Percentiles rank a stretch among this genome's conserved stretches.
Evolutionary conservation across 2,113 vertebrate species (phyloP).

Genomic region (Colius striatus): DNA sequence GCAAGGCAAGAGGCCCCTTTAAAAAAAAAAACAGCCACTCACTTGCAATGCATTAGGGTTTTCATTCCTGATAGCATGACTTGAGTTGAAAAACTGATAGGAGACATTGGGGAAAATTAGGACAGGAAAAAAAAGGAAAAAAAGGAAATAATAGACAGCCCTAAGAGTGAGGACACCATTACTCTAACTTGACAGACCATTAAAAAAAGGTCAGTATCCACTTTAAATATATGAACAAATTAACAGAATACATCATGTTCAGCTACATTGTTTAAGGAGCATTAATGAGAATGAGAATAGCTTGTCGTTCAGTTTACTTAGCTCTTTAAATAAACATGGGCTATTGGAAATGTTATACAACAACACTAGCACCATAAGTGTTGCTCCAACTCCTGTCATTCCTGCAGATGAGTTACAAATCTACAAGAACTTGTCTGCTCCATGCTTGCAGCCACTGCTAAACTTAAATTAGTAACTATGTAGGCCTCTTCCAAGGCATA

Average conservation of each 20-base stretch:
- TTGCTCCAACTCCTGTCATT: constrained; percentile 74
- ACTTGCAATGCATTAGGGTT: not conserved
- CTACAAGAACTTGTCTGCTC: constrained; percentile 73
- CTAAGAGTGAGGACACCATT: constrained; percentile 16
- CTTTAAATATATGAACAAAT: constrained; percentile 58
- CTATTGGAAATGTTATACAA: constrained; percentile 71
- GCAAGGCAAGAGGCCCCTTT: not conserved
- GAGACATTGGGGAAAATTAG: constrained; percentile 26
- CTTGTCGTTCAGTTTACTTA: constrained; percentile 64
- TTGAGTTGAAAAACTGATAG: constrained; percentile 6
- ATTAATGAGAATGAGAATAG: constrained; percentile 72
- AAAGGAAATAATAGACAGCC: not conserved
- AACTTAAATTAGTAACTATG: constrained; percentile 87
- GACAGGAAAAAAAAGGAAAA: not conserved
- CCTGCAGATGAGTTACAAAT: constrained; percentile 69
- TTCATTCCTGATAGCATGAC: not conserved
- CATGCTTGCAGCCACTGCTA: constrained; percentile 74
- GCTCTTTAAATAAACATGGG: constrained; percentile 76
- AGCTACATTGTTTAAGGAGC: constrained; percentile 42
- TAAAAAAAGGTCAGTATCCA: constrained; percentile 21
- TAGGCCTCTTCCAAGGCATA: constrained; percentile 82
- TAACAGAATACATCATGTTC: constrained; percentile 44
- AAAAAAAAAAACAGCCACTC: not conserved
- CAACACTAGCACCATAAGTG: constrained; percentile 47
- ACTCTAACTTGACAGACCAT: constrained; percentile 29